A percentile compares a stretch with the other conserved stretches of the same genome.
phyloP scores from a whole-genome alignment of 2,797 vertebrate genomes.

The Varecia variegata region DNA sequence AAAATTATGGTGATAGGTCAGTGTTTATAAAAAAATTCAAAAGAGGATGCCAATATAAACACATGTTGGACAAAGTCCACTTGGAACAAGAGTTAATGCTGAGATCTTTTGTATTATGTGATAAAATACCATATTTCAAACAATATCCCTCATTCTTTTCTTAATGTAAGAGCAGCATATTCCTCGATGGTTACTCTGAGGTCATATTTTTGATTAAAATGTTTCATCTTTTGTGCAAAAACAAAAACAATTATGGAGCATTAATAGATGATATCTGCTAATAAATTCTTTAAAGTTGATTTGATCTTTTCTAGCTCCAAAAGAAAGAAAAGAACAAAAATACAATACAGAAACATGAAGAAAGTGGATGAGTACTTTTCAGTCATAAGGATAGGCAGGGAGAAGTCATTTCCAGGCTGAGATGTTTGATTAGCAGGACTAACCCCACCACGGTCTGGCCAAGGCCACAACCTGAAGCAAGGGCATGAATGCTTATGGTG shows the following conservation, averaged over 20 bases:
- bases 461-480: not conserved
- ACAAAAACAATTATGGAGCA: not conserved
- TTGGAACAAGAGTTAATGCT: slow-evolving; percentile 25
- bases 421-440: not conserved
- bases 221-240: not conserved
- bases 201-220: not conserved
- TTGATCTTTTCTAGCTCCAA: not conserved
- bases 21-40: slow-evolving; percentile 62
- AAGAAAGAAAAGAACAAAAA: not conserved
- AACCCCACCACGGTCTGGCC: not conserved
- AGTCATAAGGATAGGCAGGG: not conserved
- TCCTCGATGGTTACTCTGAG: not conserved
- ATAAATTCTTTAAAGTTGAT: slow-evolving; percentile 5
- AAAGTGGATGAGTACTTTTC: not conserved
- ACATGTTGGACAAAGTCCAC: not conserved
- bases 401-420: not conserved
- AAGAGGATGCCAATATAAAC: slow-evolving; percentile 51
- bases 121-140: slow-evolving; percentile 19
- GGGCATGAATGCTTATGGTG: too few relatives aligned
- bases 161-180: not conserved
- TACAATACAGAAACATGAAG: not conserved
- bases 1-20: slow-evolving; percentile 24
- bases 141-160: not conserved
- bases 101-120: not conserved
- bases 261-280: not conserved